A percentile compares a stretch with the other conserved stretches of the same genome.
These are phyloP conservation scores for Solenodon paradoxus DNA, from an alignment of 2,113 vertebrate genomes.

Conservation along the genomic window DNA sequence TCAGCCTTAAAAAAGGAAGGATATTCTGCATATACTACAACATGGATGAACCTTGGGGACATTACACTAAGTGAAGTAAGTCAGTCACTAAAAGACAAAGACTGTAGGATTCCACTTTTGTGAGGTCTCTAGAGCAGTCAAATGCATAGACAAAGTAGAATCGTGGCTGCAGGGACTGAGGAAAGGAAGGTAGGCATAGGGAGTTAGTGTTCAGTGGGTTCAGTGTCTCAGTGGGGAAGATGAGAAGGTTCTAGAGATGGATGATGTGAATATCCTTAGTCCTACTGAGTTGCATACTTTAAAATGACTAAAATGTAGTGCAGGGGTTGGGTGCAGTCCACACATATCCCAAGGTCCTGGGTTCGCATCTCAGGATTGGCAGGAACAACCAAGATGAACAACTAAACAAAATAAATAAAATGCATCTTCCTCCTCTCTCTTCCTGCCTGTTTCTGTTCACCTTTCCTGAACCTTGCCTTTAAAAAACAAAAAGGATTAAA, in stretches of 20 bases:
- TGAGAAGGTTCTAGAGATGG: not conserved
- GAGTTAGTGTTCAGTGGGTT: not conserved
- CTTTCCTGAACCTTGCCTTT: too few species aligned
- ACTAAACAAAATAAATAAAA: too few species aligned
- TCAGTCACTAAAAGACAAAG: not conserved
- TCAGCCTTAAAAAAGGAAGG: not conserved
- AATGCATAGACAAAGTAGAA: not conserved
- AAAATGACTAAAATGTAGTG: not conserved
- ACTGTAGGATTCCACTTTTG: rapidly evolving
- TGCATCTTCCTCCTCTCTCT: too few species aligned
- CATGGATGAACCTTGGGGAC: not conserved
- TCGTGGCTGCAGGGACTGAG: not conserved
- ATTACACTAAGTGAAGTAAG: not conserved
- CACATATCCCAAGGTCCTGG: too few species aligned
- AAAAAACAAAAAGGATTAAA: too few species aligned
- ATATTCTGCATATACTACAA: not conserved
- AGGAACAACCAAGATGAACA: too few species aligned
- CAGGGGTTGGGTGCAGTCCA: too few species aligned
- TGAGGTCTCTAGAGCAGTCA: not conserved
- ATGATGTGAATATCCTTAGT: not conserved
- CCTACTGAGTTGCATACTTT: not conserved
- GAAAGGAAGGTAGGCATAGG: not conserved
- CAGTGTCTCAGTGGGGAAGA: not conserved
- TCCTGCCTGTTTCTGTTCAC: too few species aligned
- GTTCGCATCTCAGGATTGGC: too few species aligned